phyloP scores from a whole-genome alignment of 1,140 invertebrate genomes.

The Cataglyphis hispanica region DNA sequence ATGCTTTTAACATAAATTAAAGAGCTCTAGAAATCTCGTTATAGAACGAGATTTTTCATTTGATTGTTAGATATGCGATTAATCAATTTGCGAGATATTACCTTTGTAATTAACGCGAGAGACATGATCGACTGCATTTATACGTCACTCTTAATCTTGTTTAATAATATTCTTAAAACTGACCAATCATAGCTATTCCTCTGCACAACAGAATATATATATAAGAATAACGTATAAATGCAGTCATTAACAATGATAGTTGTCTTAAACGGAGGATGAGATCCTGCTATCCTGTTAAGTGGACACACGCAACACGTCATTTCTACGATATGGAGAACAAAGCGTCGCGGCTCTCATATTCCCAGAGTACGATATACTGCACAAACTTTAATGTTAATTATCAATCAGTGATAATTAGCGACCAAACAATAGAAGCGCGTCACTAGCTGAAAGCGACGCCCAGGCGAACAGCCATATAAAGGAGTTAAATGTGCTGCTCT shows the following conservation, averaged over 20 bases:
- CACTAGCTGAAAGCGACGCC: conserved; percentile 76
- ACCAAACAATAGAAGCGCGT: conserved; percentile 83
- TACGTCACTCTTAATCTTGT: too few species aligned
- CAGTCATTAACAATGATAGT: too few species aligned
- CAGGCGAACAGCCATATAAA: conserved; percentile 79
- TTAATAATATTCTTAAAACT: too few species aligned
- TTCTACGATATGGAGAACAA: conserved; percentile 71
- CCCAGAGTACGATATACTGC: conserved; percentile 33
- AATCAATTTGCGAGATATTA: neutral
- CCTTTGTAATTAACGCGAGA: neutral
- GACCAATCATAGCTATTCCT: too few species aligned
- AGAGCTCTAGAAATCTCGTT: too few species aligned
- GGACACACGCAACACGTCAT: conserved; percentile 80
- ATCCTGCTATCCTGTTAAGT: conserved; percentile 76
- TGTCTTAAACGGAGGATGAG: neutral
- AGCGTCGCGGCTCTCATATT: conserved; percentile 49
- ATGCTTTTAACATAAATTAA: neutral
- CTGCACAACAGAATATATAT: too few species aligned
- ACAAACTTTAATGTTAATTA: conserved; percentile 38
- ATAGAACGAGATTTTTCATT: too few species aligned
- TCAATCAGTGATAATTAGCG: conserved; percentile 78
- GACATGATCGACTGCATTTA: neutral
- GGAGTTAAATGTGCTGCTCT: conserved; percentile 74
- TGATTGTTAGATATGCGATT: too few species aligned
- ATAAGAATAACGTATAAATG: too few species aligned